These are phyloP conservation scores for Oreochromis mossambicus DNA, from an alignment of 2,797 vertebrate genomes.

Conservation along the genomic window DNA sequence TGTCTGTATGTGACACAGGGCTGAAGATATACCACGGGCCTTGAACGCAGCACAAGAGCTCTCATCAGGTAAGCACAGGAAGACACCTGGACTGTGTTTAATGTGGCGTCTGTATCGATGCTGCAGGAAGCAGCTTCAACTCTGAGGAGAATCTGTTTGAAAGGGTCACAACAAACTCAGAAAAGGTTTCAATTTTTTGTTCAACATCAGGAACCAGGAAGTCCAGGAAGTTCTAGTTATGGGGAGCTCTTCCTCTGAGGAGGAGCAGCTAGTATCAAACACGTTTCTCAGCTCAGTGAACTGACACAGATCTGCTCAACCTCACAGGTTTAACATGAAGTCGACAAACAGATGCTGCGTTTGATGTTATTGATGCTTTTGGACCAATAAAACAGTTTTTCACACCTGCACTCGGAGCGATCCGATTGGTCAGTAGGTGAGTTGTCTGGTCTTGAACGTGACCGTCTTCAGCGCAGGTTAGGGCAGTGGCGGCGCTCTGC, in stretches of 20 bases:
- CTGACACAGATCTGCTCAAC: background rate
- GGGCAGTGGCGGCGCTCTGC: background rate
- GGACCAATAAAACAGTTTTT: background rate
- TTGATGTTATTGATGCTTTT: background rate
- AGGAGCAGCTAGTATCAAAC: background rate
- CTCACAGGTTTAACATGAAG: background rate
- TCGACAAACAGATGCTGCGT: background rate
- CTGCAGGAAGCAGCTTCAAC: background rate
- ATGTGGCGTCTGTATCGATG: background rate
- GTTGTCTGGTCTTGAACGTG: fast-evolving
- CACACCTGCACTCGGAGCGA: fast-evolving
- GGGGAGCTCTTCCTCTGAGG: background rate
- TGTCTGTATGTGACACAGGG: background rate
- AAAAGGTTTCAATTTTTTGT: background rate
- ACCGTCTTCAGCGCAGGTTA: fast-evolving
- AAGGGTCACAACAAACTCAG: background rate
- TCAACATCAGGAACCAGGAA: background rate
- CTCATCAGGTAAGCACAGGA: background rate
- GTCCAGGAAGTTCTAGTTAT: background rate
- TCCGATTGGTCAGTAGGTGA: background rate
- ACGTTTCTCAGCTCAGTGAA: background rate
- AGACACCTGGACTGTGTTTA: background rate
- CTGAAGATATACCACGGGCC: background rate
- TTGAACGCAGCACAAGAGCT: background rate
- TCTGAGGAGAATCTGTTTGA: background rate